These are phyloP conservation scores for Melipona beecheii DNA, from an alignment of 2,888 invertebrate genomes.

Conservation along the genomic window DNA sequence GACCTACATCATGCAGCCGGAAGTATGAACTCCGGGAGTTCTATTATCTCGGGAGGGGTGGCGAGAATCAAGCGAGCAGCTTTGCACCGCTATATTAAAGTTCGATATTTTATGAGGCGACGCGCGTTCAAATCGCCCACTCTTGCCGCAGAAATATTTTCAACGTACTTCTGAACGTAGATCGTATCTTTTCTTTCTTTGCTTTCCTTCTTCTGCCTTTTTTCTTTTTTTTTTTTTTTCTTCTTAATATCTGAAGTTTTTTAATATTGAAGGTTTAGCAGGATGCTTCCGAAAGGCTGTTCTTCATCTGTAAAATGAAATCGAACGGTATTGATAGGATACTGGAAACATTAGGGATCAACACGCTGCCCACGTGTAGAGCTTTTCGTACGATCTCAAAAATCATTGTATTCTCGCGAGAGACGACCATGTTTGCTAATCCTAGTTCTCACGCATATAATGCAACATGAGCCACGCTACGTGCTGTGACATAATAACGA, in stretches of 20 bases:
- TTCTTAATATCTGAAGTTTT: background rate
- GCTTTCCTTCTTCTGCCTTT: background rate
- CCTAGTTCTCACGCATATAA: too few relatives aligned
- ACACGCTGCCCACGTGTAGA: too few relatives aligned
- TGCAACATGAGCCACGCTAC: too few relatives aligned
- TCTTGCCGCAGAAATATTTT: background rate
- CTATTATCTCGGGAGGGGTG: conserved; percentile 31
- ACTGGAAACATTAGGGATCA: too few relatives aligned
- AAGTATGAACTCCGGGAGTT: conserved; percentile 34
- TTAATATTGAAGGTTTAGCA: too few relatives aligned
- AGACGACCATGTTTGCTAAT: too few relatives aligned
- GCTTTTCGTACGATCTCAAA: too few relatives aligned
- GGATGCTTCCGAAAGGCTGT: too few relatives aligned
- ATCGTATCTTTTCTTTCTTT: background rate
- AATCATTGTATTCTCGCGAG: too few relatives aligned
- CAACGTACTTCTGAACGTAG: background rate
- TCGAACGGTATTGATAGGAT: too few relatives aligned
- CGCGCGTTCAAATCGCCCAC: conserved; percentile 4
- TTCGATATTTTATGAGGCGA: conserved; percentile 24
- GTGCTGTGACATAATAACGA: too few relatives aligned
- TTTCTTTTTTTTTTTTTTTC: background rate
- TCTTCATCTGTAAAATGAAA: too few relatives aligned
- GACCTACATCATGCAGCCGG: conserved; percentile 31
- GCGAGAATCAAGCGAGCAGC: conserved; percentile 25
- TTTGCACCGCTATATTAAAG: conserved; percentile 12